phyloP scores from a whole-genome alignment of 2,888 invertebrate species.

The Unio delphinus region DNA sequence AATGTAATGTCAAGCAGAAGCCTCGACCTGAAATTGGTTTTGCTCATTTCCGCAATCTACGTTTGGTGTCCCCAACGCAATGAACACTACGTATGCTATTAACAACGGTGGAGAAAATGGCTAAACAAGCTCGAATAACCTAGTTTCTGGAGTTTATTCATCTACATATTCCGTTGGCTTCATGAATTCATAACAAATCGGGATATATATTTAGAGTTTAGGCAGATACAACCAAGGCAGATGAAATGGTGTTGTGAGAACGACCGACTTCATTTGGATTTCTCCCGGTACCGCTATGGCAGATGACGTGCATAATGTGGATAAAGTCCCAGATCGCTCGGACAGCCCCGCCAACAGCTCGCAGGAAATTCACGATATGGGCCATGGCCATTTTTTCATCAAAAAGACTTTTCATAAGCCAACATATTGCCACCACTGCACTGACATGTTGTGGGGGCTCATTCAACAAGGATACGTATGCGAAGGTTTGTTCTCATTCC shows the following conservation, averaged over 20 bases:
- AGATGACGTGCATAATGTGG: slow-evolving; percentile 24
- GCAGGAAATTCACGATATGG: slow-evolving; percentile 48
- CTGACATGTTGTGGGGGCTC: slow-evolving; percentile 99
- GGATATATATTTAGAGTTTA: slow-evolving; percentile 15
- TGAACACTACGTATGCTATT: slow-evolving; percentile 9
- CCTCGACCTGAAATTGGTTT: slow-evolving; percentile 46
- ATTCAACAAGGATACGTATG: slow-evolving; percentile 99
- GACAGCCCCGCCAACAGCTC: slow-evolving; percentile 46
- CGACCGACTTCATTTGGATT: slow-evolving; percentile 12
- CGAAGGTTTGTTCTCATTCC: slow-evolving; percentile 86
- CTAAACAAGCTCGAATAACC: slow-evolving; percentile 23
- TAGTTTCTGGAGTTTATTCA: slow-evolving; percentile 14
- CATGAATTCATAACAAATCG: slow-evolving; percentile 22
- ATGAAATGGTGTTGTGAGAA: slow-evolving; percentile 39
- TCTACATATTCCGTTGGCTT: slow-evolving; percentile 11
- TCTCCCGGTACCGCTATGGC: slow-evolving; percentile 39
- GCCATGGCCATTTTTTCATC: slow-evolving; percentile 94
- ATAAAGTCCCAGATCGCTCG: slow-evolving; percentile 29
- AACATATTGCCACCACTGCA: slow-evolving; percentile 99
- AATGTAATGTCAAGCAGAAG: slow-evolving; percentile 29
- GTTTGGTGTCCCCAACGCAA: slow-evolving; percentile 1
- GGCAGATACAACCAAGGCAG: slow-evolving; percentile 10
- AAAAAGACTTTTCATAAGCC: slow-evolving; percentile 99
- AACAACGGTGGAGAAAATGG: slow-evolving; percentile 22
- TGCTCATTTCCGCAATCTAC: slow-evolving; percentile 54